phyloP scores from a whole-genome alignment of 2,888 invertebrate species.

The Stenichneumon culpator region DNA sequence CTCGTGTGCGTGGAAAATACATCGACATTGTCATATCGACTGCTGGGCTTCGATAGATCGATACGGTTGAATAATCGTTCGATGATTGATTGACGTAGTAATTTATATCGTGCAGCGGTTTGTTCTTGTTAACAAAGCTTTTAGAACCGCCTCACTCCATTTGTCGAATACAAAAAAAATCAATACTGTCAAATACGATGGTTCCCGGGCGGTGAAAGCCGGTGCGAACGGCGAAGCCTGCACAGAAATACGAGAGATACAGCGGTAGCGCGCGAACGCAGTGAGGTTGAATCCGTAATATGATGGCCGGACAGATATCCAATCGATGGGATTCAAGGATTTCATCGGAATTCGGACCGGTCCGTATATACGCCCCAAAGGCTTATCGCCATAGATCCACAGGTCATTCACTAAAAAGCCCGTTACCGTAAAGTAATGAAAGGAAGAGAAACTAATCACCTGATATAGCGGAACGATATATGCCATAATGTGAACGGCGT shows the following conservation, averaged over 20 bases:
- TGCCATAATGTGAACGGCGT: not conserved
- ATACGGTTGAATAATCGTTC: slow-evolving; percentile 19
- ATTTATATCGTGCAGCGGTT: slow-evolving; percentile 25
- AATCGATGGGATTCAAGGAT: slow-evolving; percentile 55
- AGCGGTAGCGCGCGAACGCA: not conserved
- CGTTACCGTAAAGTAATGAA: slow-evolving; percentile 50
- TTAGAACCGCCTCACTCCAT: not conserved
- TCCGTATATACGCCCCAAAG: slow-evolving; percentile 5
- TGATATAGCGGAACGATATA: not conserved
- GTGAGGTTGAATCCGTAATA: slow-evolving; percentile 46
- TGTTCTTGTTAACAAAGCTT: slow-evolving; percentile 28
- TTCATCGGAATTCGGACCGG: slow-evolving; percentile 41
- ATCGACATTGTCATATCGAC: not conserved
- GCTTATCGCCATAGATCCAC: slow-evolving; percentile 59
- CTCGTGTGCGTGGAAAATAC: not conserved
- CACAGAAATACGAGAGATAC: slow-evolving; percentile 7
- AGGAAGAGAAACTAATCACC: slow-evolving; percentile 55
- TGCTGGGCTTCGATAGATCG: not conserved
- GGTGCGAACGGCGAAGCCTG: not conserved
- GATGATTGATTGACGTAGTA: slow-evolving; percentile 35
- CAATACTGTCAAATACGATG: slow-evolving; percentile 54
- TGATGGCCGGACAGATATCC: slow-evolving; percentile 55
- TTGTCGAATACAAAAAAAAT: slow-evolving; percentile 40
- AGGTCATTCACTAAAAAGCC: slow-evolving; percentile 57
- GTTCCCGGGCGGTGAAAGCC: slow-evolving; percentile 22